These are phyloP conservation scores for Podarcis siculus DNA, from an alignment of 2,797 vertebrate species.

Conservation along the genomic window DNA sequence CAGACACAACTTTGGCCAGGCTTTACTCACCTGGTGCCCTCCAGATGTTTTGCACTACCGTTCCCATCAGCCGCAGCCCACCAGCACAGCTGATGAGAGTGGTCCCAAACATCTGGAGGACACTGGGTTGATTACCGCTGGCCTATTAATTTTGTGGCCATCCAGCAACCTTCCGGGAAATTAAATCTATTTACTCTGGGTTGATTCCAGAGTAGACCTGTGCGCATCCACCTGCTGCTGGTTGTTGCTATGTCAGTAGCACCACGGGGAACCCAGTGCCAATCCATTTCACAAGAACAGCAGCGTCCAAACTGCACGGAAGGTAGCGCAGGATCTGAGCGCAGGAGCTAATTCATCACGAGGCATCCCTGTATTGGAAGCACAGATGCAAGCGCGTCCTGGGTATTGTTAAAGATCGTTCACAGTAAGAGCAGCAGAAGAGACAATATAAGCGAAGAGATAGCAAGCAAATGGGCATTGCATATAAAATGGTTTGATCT, in stretches of 20 bases:
- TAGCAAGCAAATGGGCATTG: slow-evolving; percentile 57
- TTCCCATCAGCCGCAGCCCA: no score
- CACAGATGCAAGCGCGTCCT: not conserved
- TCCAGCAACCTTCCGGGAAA: not conserved
- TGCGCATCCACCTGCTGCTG: not conserved
- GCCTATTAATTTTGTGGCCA: not conserved
- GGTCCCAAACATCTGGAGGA: no score
- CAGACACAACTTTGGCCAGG: not conserved
- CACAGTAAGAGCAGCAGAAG: slow-evolving; percentile 27
- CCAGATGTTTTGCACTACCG: no score
- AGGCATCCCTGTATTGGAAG: not conserved
- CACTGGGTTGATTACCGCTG: no score
- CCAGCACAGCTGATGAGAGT: no score
- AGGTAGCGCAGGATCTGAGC: not conserved
- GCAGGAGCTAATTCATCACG: not conserved
- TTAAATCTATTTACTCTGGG: not conserved
- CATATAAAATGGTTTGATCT: slow-evolving; percentile 46
- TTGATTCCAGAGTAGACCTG: not conserved
- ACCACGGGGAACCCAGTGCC: not conserved
- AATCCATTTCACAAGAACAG: not conserved
- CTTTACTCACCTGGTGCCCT: no score
- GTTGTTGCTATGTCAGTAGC: not conserved
- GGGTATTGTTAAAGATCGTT: not conserved
- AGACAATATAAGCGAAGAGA: slow-evolving; percentile 34
- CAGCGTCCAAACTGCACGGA: not conserved